Percentiles rank a stretch among this genome's conserved stretches.
phyloP scores from a whole-genome alignment of 2,113 vertebrate species.

The Lepus americanus region DNA sequence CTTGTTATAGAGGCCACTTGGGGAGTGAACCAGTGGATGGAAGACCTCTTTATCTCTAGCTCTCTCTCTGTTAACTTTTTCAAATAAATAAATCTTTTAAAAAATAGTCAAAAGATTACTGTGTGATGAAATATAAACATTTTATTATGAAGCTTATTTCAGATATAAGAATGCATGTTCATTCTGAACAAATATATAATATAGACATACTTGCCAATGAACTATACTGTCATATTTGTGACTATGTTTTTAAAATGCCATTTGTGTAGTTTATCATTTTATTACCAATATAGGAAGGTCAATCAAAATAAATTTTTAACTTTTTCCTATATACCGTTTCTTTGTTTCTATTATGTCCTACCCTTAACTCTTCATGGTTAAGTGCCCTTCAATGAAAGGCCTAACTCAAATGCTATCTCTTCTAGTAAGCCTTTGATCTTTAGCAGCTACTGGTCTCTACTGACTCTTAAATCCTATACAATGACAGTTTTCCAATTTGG shows the following conservation, averaged over 20 bases:
- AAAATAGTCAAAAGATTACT: not conserved
- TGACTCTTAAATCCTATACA: not conserved
- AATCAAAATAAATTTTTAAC: not conserved
- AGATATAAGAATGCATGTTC: not conserved
- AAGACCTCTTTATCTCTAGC: too few species aligned
- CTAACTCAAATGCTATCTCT: not conserved
- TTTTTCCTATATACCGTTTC: not conserved
- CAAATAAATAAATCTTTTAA: too few species aligned
- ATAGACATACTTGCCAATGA: not conserved
- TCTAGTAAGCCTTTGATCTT: not conserved
- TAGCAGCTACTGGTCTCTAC: not conserved
- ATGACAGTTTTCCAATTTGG: not conserved
- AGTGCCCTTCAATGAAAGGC: not conserved
- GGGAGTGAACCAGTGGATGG: too few species aligned
- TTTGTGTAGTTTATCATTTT: slow-evolving; percentile 23
- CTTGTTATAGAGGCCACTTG: too few species aligned
- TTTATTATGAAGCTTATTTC: slow-evolving; percentile 9
- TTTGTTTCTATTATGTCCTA: not conserved
- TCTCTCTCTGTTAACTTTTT: too few species aligned
- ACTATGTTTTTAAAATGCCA: not conserved
- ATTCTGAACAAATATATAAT: slow-evolving; percentile 9
- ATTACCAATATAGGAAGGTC: not conserved
- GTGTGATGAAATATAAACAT: not conserved
- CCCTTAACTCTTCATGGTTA: not conserved
- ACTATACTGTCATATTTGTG: not conserved